Evolutionary conservation across 2,797 vertebrate species (phyloP), one percentile per base, ranked within the genome.

Genomic region (Apodemus agrarius): DNA sequence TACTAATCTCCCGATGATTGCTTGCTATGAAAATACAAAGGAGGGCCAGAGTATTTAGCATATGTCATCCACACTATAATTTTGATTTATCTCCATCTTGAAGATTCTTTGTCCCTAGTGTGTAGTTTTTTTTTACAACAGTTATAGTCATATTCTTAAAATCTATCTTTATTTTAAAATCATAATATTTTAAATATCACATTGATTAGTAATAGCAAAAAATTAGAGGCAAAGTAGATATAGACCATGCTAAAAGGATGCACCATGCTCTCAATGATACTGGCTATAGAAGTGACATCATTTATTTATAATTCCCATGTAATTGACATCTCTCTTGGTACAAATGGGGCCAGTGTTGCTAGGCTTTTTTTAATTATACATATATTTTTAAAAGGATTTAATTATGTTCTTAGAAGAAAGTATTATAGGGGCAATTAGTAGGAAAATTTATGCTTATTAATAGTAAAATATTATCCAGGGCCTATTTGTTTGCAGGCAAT

Each of bases 61-160:
- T 89, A 61, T 69, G 88, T 89, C 96, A 93, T 81, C 84, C 80
- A 96, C 59, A 78, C 86, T 90, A 24, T 91, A 96, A 96, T 97
- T 97, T 97, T 95, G 94, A 86, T 96, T 95, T 98, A 83, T 84
- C 95, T 97, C 26, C 52, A 94, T 89, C 82, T 93, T 91, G 63
- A 95, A 17, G 17, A 69, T 67, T 75, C 6, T 76, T 92, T 93
- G 87, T 82, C 34, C 61, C 17, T 34, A 89, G 37, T 84, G 22
- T 21, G n/a, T 69, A 69, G 67, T 6, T 16, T 67, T 34, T 67
- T 8, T 34, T 65, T 93, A 31, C 37, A 91, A 69, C 0, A 79
- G n/a, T 59, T 94, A 9, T 91, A 69, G 65, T 75, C 78, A 90
- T 31, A 3, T 61, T 61, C 7, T 86, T 93, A 69, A 21, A 94